Conservation (phyloP, 2,113 vertebrate genomes). For the Otus sunia region DNA sequence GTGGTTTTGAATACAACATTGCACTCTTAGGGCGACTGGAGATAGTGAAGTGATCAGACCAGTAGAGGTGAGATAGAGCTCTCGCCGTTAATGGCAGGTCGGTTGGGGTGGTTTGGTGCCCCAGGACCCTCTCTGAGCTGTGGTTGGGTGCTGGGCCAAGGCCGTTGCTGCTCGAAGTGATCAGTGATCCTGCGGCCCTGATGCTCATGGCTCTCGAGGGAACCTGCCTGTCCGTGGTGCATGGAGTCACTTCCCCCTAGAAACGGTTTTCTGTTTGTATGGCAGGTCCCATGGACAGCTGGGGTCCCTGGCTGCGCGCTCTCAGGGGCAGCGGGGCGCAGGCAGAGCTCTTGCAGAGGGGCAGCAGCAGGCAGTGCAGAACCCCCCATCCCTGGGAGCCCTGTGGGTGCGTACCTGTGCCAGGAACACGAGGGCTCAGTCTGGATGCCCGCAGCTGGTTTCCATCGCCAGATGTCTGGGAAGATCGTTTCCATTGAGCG, state of each 20-base stretch:
- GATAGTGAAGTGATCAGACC: background rate
- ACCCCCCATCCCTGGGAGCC: background rate
- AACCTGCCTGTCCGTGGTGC: background rate
- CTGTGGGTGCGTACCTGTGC: background rate
- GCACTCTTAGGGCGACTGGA: slow-evolving; percentile 15
- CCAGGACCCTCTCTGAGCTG: fast-evolving
- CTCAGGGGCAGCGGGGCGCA: background rate
- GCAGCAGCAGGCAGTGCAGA: background rate
- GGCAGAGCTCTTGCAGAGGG: background rate
- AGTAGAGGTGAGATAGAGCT: background rate
- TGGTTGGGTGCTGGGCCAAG: fast-evolving
- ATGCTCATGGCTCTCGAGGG: background rate
- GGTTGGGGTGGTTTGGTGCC: background rate
- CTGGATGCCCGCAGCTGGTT: background rate
- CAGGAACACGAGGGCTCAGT: fast-evolving
- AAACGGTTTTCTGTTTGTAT: background rate
- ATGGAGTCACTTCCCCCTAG: background rate
- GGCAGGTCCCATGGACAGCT: background rate
- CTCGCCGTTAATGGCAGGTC: fast-evolving
- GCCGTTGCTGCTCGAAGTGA: fast-evolving
- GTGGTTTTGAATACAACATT: slow-evolving; percentile 15
- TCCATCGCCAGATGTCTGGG: background rate
- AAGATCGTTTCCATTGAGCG: fast-evolving
- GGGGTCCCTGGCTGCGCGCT: background rate
- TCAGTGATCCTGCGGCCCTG: no score